phyloP scores from a whole-genome alignment of 2,113 vertebrate genomes.

The Hippocampus mohnikei region DNA sequence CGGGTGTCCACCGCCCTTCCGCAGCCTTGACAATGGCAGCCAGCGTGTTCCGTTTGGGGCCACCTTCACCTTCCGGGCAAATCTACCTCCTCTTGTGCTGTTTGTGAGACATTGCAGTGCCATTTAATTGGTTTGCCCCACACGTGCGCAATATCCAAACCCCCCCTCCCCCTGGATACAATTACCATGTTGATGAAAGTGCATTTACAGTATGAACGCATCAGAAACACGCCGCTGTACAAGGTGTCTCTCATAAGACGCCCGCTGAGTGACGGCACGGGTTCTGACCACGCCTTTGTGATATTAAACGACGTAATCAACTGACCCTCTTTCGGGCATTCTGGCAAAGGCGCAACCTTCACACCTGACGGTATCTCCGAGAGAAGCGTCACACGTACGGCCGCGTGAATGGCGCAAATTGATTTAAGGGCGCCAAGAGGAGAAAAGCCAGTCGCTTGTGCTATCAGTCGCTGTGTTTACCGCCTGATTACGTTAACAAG shows the following conservation, averaged over 20 bases:
- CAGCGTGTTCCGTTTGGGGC: constrained; percentile 46
- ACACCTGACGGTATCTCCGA: constrained; percentile 53
- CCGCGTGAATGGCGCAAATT: constrained; percentile 62
- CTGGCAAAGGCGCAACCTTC: constrained; percentile 53
- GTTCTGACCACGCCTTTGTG: constrained; percentile 48
- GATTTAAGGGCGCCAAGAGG: constrained; percentile 65
- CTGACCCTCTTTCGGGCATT: constrained; percentile 59
- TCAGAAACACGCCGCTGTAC: constrained; percentile 51
- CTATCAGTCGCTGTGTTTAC: constrained; percentile 76
- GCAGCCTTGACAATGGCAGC: constrained; percentile 49
- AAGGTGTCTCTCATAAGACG: constrained; percentile 37
- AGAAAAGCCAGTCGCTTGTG: constrained; percentile 60
- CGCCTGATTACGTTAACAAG: constrained; percentile 74
- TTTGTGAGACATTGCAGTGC: constrained; percentile 25
- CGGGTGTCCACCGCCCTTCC: constrained; percentile 42
- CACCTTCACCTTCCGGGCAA: constrained; percentile 38
- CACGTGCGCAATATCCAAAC: constrained; percentile 37
- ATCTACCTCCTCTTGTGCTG: constrained; percentile 31
- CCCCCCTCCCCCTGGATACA: constrained; percentile 41
- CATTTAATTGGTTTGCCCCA: constrained; percentile 47
- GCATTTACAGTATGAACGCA: constrained; percentile 59
- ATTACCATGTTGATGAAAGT: constrained; percentile 67
- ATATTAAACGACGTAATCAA: constrained; percentile 63
- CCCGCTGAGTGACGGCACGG: constrained; percentile 51
- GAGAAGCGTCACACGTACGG: constrained; percentile 59